Evolutionary conservation across 2,113 vertebrate species (phyloP), one percentile per base, ranked within the genome.

Genomic region (Benitochromis conjunctus): DNA sequence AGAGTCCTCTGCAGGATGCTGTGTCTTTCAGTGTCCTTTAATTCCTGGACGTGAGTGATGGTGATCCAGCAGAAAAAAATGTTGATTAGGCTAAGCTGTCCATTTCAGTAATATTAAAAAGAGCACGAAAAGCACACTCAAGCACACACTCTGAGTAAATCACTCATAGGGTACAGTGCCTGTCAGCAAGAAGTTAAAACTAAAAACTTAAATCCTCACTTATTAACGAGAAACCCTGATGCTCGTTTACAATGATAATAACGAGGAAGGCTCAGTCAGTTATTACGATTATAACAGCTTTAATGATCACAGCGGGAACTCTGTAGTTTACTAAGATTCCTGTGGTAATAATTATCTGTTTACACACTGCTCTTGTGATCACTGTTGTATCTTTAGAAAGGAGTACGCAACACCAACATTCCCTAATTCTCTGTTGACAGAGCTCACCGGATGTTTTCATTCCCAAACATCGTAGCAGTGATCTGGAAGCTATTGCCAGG

Each of bases 401-500:
- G 57, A 21, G 16, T 5, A 21, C 14, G 56, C 34, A 29, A 34
- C 54, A 55, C 31, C 12, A 43, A 43, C 79, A 36, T 57, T 48
- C 21, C 41, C 56, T 81, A 10, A 66, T 66, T 79, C 21, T 88
- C 26, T 85, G n/a, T 57, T 69, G 21, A 79, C 89, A 99, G 98
- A 98, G 96, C 90, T 99, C 98, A 81, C 98, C 98, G 16, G 97
- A 97, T 83, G 95, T 96, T 87, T 97, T 99, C 69, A 97, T 97
- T 88, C 97, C 98, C 24, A 98, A 97, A 94, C 95, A 97, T 88
- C 97, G 98, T 85, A 98, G 96, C 87, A 96, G 96, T 87, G 98
- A 99, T 91, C 96, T 98, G 7, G 98, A 99, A n/a, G 98, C 98
- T 90, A 98, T 99, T 94, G 96, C 96, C 94, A 97, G 94, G 3